These are phyloP conservation scores for Lepidothrix coronata DNA, from an alignment of 2,113 vertebrate species.

Conservation along the genomic window DNA sequence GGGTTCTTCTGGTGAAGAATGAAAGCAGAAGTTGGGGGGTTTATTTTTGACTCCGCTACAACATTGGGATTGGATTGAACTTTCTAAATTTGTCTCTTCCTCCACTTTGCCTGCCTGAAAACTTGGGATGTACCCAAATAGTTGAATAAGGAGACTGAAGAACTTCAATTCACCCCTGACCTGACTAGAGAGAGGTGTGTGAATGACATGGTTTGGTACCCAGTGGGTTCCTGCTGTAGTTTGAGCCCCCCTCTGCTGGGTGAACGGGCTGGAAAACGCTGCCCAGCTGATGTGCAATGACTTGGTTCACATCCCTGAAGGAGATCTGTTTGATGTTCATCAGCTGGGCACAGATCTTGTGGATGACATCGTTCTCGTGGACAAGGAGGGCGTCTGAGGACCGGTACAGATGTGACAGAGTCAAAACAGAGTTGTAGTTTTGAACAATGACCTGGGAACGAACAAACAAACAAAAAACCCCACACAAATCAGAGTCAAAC, in stretches of 20 bases:
- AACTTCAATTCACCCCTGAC: not conserved
- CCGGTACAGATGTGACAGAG: slow-evolving; percentile 88
- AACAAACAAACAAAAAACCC: not conserved
- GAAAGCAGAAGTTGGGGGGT: not conserved
- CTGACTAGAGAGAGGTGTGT: not conserved
- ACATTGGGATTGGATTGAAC: not conserved
- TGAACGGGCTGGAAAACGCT: slow-evolving; percentile 87
- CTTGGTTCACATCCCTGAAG: slow-evolving; percentile 86
- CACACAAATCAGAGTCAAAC: not conserved
- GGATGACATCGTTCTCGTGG: slow-evolving; percentile 91
- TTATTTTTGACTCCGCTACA: not conserved
- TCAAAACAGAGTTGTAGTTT: slow-evolving; percentile 95
- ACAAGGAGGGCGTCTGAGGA: slow-evolving; percentile 92
- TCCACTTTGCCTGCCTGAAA: not conserved
- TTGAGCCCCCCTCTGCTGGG: slow-evolving; percentile 52
- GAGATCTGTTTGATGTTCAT: slow-evolving; percentile 93
- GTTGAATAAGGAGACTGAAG: not conserved
- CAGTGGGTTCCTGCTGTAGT: slow-evolving; percentile 85
- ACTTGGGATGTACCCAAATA: not conserved
- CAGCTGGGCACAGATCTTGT: slow-evolving; percentile 88
- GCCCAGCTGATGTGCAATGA: slow-evolving; percentile 93
- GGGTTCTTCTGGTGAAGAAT: not conserved
- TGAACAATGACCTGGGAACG: slow-evolving; percentile 90
- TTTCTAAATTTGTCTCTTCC: not conserved
- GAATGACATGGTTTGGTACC: slow-evolving; percentile 63